A percentile compares a stretch with the other conserved stretches of the same genome.
phyloP scores from a whole-genome alignment of 2,888 invertebrate genomes.

The Leucophora obtusa region DNA sequence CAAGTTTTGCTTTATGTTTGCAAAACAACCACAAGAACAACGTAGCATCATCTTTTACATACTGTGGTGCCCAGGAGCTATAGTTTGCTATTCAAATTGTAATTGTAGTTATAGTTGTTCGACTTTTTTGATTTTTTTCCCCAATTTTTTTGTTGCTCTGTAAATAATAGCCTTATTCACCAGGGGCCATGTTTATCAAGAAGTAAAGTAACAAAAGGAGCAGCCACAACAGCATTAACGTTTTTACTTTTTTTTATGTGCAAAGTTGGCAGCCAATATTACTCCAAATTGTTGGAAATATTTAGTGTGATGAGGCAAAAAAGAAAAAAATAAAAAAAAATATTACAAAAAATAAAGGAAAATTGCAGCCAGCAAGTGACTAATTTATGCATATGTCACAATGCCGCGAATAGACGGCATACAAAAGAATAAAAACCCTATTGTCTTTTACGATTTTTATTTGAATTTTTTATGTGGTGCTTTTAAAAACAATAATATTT shows the following conservation, averaged over 20 bases:
- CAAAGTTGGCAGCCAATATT: slow-evolving; percentile 56
- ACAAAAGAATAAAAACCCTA: slow-evolving; percentile 47
- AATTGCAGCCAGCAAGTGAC: slow-evolving; percentile 58
- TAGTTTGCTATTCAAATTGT: slow-evolving; percentile 47
- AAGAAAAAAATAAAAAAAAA: slow-evolving; percentile 8
- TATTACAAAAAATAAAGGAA: too few relatives aligned
- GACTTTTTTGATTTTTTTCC: slow-evolving; percentile 16
- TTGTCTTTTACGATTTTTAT: slow-evolving; percentile 8
- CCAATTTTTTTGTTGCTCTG: slow-evolving; percentile 20
- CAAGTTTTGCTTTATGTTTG: background rate
- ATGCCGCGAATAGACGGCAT: slow-evolving; percentile 41
- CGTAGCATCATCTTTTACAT: background rate
- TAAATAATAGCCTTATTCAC: slow-evolving; percentile 54
- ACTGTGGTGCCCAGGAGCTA: background rate
- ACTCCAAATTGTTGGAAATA: slow-evolving; percentile 53
- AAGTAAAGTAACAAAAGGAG: slow-evolving; percentile 21
- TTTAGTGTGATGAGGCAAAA: slow-evolving; percentile 43
- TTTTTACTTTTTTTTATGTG: slow-evolving; percentile 3
- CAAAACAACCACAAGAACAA: background rate
- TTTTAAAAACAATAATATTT: background rate
- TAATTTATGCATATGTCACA: slow-evolving; percentile 59
- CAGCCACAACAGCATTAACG: slow-evolving; percentile 19
- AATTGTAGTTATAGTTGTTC: slow-evolving; percentile 42
- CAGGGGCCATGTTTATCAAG: slow-evolving; percentile 53
- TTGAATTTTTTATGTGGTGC: background rate